Base-by-base conservation (phyloP, 2,113 vertebrate genomes). In the Apodemus sylvaticus region DNA sequence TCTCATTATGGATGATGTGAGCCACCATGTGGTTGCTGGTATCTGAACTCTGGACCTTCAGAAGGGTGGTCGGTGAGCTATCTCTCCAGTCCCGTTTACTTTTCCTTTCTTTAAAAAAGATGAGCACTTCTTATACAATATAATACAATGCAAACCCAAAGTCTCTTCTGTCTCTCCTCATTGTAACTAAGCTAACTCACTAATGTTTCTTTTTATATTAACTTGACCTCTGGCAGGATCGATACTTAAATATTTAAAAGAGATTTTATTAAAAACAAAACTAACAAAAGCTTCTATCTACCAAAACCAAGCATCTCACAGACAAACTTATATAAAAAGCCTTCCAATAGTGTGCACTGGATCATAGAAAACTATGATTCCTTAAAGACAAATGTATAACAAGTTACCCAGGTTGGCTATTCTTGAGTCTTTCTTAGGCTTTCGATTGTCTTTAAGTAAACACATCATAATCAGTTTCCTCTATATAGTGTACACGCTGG, bases 371-470 rank as follows among this genome's bases (percentile, higher is more conserved):
- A 29, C 22, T 62, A 7, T 93, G 45, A 81, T 60, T 94, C 51
- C 24, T 82, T 39, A 92, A 85, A 85, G 86, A 93, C 1, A 92
- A 14, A 14, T 94, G 12, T 71, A 39, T 66, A 82, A 55, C 4
- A 86, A 36, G 76, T 8, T 6, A 48, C 10, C 5, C 42, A 74
- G 68, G 42, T 94, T 89, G 20, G 3, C 79, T 76, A 82, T 90
- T 85, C 29, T 93, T 93, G 39, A 89, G n/a, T 76, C 29, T 87
- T 96, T 95, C 42, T 60, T 71, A 94, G 39, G 16, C 5, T 71
- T 96, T 91, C 39, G 81, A 16, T 79, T 89, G 51, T 78, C 55
- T 93, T 97, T 48, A 90, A 73, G 70, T n/a, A 89, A 86, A 90
- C 0, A 12, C 5, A 58, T 39, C 39, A 22, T n/a, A 82, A 89